Evolutionary conservation across 2,113 vertebrate genomes (phyloP), one percentile per base, ranked within the genome.

Genomic region (Neogobius melanostomus): DNA sequence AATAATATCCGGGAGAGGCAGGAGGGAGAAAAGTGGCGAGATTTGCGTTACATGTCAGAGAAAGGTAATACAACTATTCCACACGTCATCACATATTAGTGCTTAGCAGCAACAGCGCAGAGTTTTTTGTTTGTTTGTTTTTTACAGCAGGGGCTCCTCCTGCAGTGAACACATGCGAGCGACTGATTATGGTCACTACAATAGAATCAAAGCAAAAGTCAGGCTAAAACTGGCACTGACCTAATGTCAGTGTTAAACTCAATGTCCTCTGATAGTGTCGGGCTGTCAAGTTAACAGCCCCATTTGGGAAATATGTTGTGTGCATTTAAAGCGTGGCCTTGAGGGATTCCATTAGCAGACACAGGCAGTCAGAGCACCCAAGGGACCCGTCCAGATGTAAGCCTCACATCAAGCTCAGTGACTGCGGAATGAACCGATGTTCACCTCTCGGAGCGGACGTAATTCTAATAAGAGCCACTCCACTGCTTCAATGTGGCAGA

Each of bases 281-380:
- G 36, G 14, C 28, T 60, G 36, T 61, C 59, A 45, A 14, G 14
- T 45, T 45, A 1, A 14, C 6, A 4, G 7, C 15, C 12, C 59
- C 42, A 61, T 61, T 61, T 61, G 42, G 15, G 42, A 45, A 61
- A 45, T 61, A n/a, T 45, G 59, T 61, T 45, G 12, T 61, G 59
- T 61, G 59, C 43, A 61, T 45, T 61, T 61, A 61, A 45, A 44
- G 36, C 7, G 36, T 44, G 57, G 57, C 59, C 59, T 45, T 61
- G 14, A 61, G 59, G 59, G 59, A 61, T 45, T 44, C 8, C 42
- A 61, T 61, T 61, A 61, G 42, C 42, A 44, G 28, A 43, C 28
- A 6, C 11, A 28, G 17, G 51, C 54, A 5, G 21, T 57, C 11
- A 36, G 8, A 28, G 21, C 21, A 45, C 59, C 59, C 59, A n/a